Conservation (phyloP, 2,888 invertebrate genomes). For the Teinopalpus imperialis region DNA sequence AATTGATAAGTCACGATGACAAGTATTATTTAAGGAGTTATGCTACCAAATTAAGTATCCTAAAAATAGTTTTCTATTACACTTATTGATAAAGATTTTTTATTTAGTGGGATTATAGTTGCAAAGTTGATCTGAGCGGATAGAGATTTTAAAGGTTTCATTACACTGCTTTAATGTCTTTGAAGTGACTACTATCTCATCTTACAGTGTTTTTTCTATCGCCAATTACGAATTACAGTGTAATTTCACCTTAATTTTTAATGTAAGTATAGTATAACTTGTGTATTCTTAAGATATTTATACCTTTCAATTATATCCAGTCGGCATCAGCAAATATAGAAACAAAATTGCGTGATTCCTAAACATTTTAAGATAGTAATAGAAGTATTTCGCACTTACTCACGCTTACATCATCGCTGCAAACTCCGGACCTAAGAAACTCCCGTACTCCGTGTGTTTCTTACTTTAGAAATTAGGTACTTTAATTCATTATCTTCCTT, state of each 20-base stretch:
- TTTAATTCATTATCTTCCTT: background rate
- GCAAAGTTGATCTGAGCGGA: conserved; percentile 21
- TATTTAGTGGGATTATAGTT: conserved; percentile 22
- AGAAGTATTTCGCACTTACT: too few relatives aligned
- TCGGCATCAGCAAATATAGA: conserved; percentile 13
- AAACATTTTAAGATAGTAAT: too few relatives aligned
- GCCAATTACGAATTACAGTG: background rate
- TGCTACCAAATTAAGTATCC: conserved; percentile 35
- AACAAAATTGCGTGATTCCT: conserved; percentile 21
- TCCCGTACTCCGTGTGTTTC: too few relatives aligned
- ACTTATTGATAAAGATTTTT: too few relatives aligned
- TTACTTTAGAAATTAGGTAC: too few relatives aligned
- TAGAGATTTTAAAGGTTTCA: too few relatives aligned
- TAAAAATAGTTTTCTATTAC: too few relatives aligned
- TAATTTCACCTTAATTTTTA: conserved; percentile 7
- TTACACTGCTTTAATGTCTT: too few relatives aligned
- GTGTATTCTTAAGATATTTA: background rate
- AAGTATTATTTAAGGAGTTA: conserved; percentile 28
- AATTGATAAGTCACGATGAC: conserved; percentile 40
- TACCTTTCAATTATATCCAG: background rate
- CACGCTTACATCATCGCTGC: conserved; percentile 17
- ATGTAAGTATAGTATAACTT: conserved; percentile 17
- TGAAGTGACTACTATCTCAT: background rate
- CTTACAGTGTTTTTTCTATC: background rate
- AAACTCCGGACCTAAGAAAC: too few relatives aligned